Conservation (phyloP, 2,113 vertebrate genomes). For the Mormoops blainvillei region DNA sequence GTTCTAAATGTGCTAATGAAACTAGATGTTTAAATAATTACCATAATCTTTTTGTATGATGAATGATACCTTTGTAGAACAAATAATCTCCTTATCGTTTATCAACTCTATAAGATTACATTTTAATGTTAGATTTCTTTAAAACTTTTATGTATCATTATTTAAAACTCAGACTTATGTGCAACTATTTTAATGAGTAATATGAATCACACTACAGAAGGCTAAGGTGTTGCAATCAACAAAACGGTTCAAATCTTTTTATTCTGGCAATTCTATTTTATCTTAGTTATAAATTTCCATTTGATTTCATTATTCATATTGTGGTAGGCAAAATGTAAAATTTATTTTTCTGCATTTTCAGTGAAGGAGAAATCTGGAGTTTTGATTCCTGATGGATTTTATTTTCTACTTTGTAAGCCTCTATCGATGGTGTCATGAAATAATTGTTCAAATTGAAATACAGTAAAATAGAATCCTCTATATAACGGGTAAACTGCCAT, state of each 20-base stretch:
- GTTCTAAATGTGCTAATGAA: not conserved
- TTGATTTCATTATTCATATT: constrained; percentile 36
- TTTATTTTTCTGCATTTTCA: not conserved
- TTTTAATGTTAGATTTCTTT: not conserved
- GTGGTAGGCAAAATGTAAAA: not conserved
- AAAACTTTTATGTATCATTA: not conserved
- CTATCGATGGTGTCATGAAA: not conserved
- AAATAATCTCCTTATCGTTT: not conserved
- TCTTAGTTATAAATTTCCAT: not conserved
- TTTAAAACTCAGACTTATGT: constrained; percentile 20
- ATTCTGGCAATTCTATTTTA: constrained; percentile 22
- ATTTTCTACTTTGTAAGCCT: constrained; percentile 16
- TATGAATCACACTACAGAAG: not conserved
- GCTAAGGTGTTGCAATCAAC: not conserved
- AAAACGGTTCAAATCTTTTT: not conserved
- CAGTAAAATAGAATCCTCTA: not conserved
- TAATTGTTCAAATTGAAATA: not conserved
- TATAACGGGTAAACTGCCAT: not conserved
- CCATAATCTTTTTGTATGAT: not conserved
- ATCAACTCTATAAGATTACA: not conserved
- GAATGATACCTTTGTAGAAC: not conserved
- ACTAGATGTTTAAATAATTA: not conserved
- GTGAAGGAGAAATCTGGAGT: constrained; percentile 4
- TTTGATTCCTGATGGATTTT: constrained; percentile 23
- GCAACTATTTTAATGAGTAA: not conserved